Percentiles rank a stretch among this genome's conserved stretches.
These are phyloP conservation scores for Micronycteris hirsuta DNA, from an alignment of 2,113 vertebrate species.

Conservation along the genomic window DNA sequence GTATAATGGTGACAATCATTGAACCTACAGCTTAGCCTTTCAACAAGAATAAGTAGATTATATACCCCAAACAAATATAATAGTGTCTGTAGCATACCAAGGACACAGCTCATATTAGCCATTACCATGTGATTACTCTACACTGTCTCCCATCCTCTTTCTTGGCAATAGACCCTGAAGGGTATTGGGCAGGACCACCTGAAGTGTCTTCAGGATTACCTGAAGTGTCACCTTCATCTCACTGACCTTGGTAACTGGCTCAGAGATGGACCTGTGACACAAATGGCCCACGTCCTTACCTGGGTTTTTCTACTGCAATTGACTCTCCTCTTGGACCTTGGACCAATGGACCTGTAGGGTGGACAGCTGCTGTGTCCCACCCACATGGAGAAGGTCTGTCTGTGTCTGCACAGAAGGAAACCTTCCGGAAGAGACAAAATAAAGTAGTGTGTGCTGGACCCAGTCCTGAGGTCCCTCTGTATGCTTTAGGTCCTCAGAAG, in stretches of 20 bases:
- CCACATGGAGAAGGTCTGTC: background rate
- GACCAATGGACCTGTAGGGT: background rate
- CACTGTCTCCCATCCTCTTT: background rate
- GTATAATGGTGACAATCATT: background rate
- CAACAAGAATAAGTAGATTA: background rate
- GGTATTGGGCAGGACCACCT: background rate
- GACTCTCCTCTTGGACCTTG: background rate
- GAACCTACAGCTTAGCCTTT: background rate
- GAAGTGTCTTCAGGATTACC: too few species aligned
- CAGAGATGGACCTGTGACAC: background rate
- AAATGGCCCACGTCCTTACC: background rate
- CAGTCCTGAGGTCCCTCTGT: fast-evolving
- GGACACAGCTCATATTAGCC: background rate
- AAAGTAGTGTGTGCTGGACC: background rate
- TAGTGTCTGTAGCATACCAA: background rate
- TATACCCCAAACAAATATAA: background rate
- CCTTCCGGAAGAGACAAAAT: background rate
- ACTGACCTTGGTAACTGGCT: background rate
- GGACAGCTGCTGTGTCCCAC: background rate
- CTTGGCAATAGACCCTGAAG: background rate
- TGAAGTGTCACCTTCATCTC: background rate
- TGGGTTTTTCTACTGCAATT: background rate
- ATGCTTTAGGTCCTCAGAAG: background rate
- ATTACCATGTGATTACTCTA: too few species aligned
- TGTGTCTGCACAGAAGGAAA: background rate